Conservation (phyloP, 1,140 invertebrate species). For the Metopolophium dirhodum region DNA sequence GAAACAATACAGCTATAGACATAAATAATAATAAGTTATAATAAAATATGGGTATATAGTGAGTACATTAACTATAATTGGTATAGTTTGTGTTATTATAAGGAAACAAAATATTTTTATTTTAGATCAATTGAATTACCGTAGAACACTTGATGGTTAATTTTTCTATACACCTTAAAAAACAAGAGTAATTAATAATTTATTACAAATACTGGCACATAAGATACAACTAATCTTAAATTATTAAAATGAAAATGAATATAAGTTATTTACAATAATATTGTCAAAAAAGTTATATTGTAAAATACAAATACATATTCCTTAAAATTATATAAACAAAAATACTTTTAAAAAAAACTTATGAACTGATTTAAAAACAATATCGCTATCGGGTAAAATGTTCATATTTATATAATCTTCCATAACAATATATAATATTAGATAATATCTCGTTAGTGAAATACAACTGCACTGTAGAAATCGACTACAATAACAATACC, state of each 20-base stretch:
- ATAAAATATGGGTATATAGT: background rate
- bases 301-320: background rate
- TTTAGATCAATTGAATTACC: background rate
- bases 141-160: background rate
- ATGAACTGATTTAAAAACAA: background rate
- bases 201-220: background rate
- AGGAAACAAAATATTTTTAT: background rate
- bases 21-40: background rate
- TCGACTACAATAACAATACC: slow-evolving; percentile 27
- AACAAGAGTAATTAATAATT: background rate
- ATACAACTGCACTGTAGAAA: background rate
- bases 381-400: background rate
- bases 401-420: background rate
- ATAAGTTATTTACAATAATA: background rate
- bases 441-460: slow-evolving; percentile 42
- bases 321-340: background rate
- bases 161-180: background rate
- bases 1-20: background rate
- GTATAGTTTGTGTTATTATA: background rate
- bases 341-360: background rate
- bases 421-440: background rate
- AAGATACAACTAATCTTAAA: background rate
- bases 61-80: background rate
- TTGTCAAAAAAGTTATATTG: background rate
- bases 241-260: background rate